Evolutionary conservation across 2,888 invertebrate species (phyloP), one percentile per base, ranked within the genome.

Genomic region (Furcula furcula): DNA sequence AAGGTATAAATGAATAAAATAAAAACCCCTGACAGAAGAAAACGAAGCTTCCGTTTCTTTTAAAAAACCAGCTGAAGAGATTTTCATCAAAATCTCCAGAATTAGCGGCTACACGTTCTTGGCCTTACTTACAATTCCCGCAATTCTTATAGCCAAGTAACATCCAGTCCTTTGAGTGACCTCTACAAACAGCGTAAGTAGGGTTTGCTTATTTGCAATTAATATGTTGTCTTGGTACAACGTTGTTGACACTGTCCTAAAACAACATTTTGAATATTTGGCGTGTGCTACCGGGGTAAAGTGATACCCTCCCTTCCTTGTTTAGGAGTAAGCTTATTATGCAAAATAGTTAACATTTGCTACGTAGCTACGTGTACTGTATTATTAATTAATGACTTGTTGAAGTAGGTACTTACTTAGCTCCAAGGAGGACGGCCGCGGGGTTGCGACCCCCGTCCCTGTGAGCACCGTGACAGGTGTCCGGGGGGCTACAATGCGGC

Each of bases 181-280:
- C 57, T 50, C 45, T 33, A 35, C 40, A 56, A 55, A 50, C 52
- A 58, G 36, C 36, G 28, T 46, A 51, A 45, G 42, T 43, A 55
- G 49, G 57, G 58, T 52, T 52, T 55, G 49, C 59, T 63, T 64
- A 63, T 75, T 76, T 73, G 70, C 66, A 76, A 76, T 76, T 74
- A 76, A 75, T 76, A 71, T 71, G 66, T 76, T 70, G 64, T 68
- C 59, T 60, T 55, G 53, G 61, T 62, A 61, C 49, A 60, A 55
- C 46, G 48, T 53, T 57, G 72, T 79, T 68, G 56, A 59, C 60
- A 40, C 49, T 50, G 62, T 70, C 78, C 79, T 79, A 76, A 79
- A 76, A 73, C 66, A 81, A 79, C 72, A 76, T 53, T 60, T 56
- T 55, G 58, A 62, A 65, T 68, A 65, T 67, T 65, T 55, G 61